Base-by-base conservation (phyloP, 1,140 invertebrate species). In the Trinorchestia longiramus region DNA sequence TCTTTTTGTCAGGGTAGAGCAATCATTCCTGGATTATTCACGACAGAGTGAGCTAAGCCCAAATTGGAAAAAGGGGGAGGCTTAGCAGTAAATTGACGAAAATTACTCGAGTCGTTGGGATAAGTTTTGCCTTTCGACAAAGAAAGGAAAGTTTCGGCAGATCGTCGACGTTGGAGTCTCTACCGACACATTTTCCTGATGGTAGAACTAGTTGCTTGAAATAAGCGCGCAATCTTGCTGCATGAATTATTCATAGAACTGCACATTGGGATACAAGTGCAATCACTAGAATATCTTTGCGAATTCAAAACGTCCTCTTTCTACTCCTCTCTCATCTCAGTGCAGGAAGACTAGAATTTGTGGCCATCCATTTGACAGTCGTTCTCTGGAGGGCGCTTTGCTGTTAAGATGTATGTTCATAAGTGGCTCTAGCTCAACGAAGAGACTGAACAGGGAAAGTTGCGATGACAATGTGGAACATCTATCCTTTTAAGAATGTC, bases 71-170 rank as follows among this genome's bases (percentile, higher is more conserved):
- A 77, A 77, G 62, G 28, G 62, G 15, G 62, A 77, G 62, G 62
- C 62, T 77, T 77, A 77, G 62, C 62, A 77, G 62, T 77, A 77
- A 77, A 77, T 77, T 77, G 62, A 77, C 62, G 62, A 77, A 77
- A 77, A 77, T 77, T 77, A 77, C 62, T 19, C 62, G 62, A 36
- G 15, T 77, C 62, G 62, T 77, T 28, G 62, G 28, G 62, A 77
- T 77, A 77, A 77, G 62, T 77, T 77, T 77, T 15, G 62, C 62
- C 62, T 77, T 77, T 36, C 11, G 62, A 28, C 11, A 77, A 77
- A 36, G 62, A 77, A 77, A 77, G 62, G 28, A 77, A 77, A 36
- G 11, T 77, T 77, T 77, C 28, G 62, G 62, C 62, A 77, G 62
- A 77, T 77, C 62, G 62, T 36, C 62, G 62, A 77, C 62, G 62